Conservation (phyloP, 2,888 invertebrate genomes). For the Sericinus montela region DNA sequence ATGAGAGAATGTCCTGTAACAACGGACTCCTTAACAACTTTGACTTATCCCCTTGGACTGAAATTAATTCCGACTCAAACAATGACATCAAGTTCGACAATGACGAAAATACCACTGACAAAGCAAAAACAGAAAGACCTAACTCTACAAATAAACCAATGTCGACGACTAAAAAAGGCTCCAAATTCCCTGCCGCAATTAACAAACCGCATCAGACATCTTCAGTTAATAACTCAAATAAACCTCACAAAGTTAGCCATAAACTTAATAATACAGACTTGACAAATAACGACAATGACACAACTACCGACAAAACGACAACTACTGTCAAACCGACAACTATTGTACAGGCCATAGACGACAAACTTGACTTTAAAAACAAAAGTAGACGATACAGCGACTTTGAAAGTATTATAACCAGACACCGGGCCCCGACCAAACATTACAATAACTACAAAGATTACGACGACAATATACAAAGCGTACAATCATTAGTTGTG, state of each 20-base stretch:
- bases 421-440: slow-evolving; percentile 43
- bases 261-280: slow-evolving; percentile 36
- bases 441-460: slow-evolving; percentile 50
- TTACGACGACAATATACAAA: slow-evolving; percentile 53
- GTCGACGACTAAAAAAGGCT: slow-evolving; percentile 38
- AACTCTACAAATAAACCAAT: slow-evolving; percentile 40
- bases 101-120: slow-evolving; percentile 21
- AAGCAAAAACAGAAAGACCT: slow-evolving; percentile 20
- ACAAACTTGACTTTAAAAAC: slow-evolving; percentile 80
- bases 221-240: no score
- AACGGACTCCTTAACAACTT: slow-evolving; percentile 76
- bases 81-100: slow-evolving; percentile 60
- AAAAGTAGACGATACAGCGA: slow-evolving; percentile 63
- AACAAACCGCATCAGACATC: slow-evolving; percentile 34
- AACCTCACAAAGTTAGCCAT: slow-evolving; percentile 32
- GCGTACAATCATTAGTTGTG: slow-evolving; percentile 63
- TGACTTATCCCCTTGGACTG: slow-evolving; percentile 81
- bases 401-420: slow-evolving; percentile 37
- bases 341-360: slow-evolving; percentile 65
- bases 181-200: slow-evolving; percentile 26
- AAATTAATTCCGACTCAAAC: slow-evolving; percentile 59
- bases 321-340: slow-evolving; percentile 31
- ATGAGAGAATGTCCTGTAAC: slow-evolving; percentile 78
- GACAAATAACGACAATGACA: slow-evolving; percentile 31
- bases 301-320: slow-evolving; percentile 26